Conservation (phyloP, 2,797 vertebrate genomes). For the Avahi laniger region DNA sequence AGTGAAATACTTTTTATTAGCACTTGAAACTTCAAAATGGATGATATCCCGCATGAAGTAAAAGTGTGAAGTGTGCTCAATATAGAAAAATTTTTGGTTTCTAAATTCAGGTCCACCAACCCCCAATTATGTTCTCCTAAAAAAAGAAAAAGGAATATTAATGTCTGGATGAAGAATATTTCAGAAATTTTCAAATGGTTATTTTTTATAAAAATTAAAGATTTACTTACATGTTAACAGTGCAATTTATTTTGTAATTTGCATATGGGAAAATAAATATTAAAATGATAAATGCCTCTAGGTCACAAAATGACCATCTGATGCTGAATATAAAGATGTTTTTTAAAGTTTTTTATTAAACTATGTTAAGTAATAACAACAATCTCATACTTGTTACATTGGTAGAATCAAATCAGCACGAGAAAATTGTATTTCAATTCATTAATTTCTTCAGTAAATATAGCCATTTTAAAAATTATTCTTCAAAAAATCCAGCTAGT, state of each 20-base stretch:
- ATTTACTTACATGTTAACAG: neutral
- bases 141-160: neutral
- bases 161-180: neutral
- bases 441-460: neutral
- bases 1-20: neutral
- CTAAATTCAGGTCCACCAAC: neutral
- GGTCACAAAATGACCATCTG: neutral
- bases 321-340: neutral
- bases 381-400: neutral
- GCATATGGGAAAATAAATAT: neutral
- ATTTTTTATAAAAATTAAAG: neutral
- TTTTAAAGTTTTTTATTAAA: neutral
- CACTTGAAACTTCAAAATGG: neutral
- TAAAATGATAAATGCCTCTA: neutral
- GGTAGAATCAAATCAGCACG: neutral
- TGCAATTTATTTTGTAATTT: neutral
- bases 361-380: neutral
- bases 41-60: rapidly evolving
- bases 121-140: neutral
- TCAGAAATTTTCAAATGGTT: neutral
- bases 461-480: neutral
- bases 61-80: neutral
- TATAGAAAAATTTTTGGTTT: neutral
- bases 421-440: neutral
- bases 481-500: neutral